Evolutionary conservation across 2,797 vertebrate genomes (phyloP).

Genomic region (Perodicticus potto): DNA sequence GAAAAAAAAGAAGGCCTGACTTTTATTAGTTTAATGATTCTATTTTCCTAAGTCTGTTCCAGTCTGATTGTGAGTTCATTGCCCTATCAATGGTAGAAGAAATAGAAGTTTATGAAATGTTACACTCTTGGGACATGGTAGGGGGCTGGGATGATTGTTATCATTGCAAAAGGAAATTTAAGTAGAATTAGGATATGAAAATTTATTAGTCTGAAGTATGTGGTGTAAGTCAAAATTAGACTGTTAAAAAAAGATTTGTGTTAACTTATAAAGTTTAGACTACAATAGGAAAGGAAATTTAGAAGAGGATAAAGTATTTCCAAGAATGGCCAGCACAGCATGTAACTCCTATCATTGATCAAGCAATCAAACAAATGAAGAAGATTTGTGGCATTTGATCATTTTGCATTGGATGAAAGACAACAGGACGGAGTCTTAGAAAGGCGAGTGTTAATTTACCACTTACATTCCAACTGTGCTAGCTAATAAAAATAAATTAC

Average conservation of each 20-base stretch:
- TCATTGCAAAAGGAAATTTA: slow-evolving; percentile 53
- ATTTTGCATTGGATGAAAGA: slow-evolving; percentile 28
- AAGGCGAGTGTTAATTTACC: slow-evolving; percentile 36
- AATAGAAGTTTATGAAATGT: slow-evolving; percentile 60
- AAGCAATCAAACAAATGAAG: slow-evolving; percentile 10
- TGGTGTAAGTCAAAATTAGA: slow-evolving; percentile 63
- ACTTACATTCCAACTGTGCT: background rate
- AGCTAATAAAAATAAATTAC: slow-evolving; percentile 23
- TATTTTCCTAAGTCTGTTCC: slow-evolving; percentile 61
- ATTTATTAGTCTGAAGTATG: slow-evolving; percentile 46
- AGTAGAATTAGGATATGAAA: slow-evolving; percentile 39
- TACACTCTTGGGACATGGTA: slow-evolving; percentile 36
- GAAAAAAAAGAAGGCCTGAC: background rate
- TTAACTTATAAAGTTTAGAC: slow-evolving; percentile 14
- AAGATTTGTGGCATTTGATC: background rate
- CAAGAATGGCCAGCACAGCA: background rate
- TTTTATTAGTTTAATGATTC: slow-evolving; percentile 75
- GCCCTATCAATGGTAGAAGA: background rate
- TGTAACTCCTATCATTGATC: background rate
- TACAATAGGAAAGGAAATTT: slow-evolving; percentile 29
- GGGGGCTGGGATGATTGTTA: background rate
- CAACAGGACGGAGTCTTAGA: background rate
- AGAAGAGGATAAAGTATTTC: slow-evolving; percentile 32
- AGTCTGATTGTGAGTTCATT: slow-evolving; percentile 63
- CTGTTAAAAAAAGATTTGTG: background rate